Conservation (phyloP, 2,888 invertebrate genomes). For the Psococerastis gibbosa region DNA sequence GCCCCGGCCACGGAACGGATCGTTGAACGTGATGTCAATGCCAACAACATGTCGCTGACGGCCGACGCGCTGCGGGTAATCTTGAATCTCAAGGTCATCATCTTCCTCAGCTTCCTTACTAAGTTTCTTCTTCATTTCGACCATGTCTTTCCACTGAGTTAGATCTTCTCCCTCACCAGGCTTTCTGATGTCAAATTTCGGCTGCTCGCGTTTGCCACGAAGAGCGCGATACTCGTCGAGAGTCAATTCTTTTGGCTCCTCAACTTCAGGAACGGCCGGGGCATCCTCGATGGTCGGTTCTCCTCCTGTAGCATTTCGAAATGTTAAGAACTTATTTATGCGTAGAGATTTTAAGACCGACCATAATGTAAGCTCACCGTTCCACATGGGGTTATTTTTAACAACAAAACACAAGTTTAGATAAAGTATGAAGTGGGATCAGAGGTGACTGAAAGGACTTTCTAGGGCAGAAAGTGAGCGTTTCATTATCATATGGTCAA, state of each 20-base stretch:
- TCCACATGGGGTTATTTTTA: no score
- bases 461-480: no score
- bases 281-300: constrained; percentile 21
- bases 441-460: no score
- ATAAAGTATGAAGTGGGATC: no score
- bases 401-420: no score
- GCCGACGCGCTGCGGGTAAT: constrained; percentile 71
- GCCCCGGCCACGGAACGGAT: constrained; percentile 52
- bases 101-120: constrained; percentile 31
- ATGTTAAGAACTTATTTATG: neutral
- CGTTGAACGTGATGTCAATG: constrained; percentile 75
- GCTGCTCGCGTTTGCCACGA: constrained; percentile 60
- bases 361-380: no score
- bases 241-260: constrained; percentile 71
- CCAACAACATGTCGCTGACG: constrained; percentile 69
- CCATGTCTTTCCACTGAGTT: constrained; percentile 83
- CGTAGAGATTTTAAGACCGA: neutral
- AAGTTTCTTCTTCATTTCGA: constrained; percentile 48
- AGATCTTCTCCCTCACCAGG: constrained; percentile 87
- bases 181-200: constrained; percentile 79
- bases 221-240: constrained; percentile 88
- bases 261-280: constrained; percentile 35
- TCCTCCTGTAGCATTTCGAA: constrained; percentile 21
- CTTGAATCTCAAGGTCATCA: constrained; percentile 44
- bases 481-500: no score